A percentile compares a stretch with the other conserved stretches of the same genome.
These are phyloP conservation scores for Plagodis pulveraria DNA, from an alignment of 2,888 invertebrate genomes.

Conservation along the genomic window DNA sequence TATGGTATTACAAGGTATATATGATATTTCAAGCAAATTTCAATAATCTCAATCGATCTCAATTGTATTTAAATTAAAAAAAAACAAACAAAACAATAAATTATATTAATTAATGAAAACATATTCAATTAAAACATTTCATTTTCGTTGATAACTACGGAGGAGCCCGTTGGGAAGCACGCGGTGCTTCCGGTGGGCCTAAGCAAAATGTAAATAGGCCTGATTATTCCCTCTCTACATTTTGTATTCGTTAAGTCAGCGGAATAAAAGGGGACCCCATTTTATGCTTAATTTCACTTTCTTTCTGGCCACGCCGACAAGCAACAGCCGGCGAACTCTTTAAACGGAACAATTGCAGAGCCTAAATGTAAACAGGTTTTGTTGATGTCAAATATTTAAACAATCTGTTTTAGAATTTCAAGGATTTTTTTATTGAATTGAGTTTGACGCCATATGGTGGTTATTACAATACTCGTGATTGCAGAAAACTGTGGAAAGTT, in stretches of 20 bases:
- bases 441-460: not conserved
- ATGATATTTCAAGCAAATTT: no score
- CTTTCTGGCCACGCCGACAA: constrained; percentile 37
- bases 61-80: no score
- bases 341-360: constrained; percentile 34
- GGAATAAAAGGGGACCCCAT: constrained; percentile 54
- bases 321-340: constrained; percentile 38
- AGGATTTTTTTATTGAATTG: not conserved
- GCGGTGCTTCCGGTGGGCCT: constrained; percentile 54
- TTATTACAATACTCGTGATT: no score
- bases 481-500: no score
- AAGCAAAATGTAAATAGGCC: constrained; percentile 72
- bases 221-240: constrained; percentile 65
- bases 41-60: no score
- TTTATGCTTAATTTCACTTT: constrained; percentile 55
- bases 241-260: constrained; percentile 67
- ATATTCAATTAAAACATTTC: constrained; percentile 47
- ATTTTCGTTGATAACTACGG: constrained; percentile 43
- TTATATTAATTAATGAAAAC: constrained; percentile 29
- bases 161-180: constrained; percentile 25
- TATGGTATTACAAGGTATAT: no score
- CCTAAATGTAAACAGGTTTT: constrained; percentile 33
- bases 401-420: constrained; percentile 15
- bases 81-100: no score
- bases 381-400: constrained; percentile 26